Percentiles rank a stretch among this genome's conserved stretches.
These are phyloP conservation scores for Hyperoplus immaculatus DNA, from an alignment of 2,797 vertebrate species.

Conservation along the genomic window DNA sequence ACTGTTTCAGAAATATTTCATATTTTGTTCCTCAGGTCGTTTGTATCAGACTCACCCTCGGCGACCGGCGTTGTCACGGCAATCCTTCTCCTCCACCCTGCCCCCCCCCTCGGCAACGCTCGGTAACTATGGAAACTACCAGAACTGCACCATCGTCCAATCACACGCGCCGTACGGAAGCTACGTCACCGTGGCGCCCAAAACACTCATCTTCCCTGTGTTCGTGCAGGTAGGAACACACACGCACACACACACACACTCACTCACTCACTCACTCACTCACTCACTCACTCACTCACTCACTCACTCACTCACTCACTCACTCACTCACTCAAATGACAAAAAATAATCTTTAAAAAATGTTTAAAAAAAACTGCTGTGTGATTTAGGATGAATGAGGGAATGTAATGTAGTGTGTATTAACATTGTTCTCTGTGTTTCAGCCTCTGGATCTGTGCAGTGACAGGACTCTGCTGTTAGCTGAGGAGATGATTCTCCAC, in stretches of 20 bases:
- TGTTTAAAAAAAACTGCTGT: too few relatives aligned
- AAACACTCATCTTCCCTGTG: conserved; percentile 93
- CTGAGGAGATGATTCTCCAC: conserved; percentile 91
- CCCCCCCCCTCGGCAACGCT: conserved; percentile 74
- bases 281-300: too few relatives aligned
- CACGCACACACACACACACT: conserved; percentile 83
- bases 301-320: too few relatives aligned
- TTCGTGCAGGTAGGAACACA: conserved; percentile 88
- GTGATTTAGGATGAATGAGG: too few relatives aligned
- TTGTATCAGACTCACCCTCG: conserved; percentile 84
- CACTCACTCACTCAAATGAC: too few relatives aligned
- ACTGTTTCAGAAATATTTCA: neutral
- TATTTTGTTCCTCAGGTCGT: conserved; percentile 63
- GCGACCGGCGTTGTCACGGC: conserved; percentile 80
- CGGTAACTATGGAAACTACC: conserved; percentile 88
- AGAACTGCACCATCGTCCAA: conserved; percentile 92
- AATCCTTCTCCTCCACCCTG: conserved; percentile 66
- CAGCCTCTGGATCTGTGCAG: conserved; percentile 94
- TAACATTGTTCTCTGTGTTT: conserved; percentile 6
- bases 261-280: neutral
- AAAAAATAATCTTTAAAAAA: too few relatives aligned
- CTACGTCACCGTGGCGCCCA: conserved; percentile 88
- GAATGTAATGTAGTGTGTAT: neutral
- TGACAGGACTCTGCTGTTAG: conserved; percentile 89
- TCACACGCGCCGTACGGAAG: conserved; percentile 89